Evolutionary conservation across 30 jellyfish, hydroid and myxozoan species (phyloP), one percentile per base, ranked within the genome.

Genomic region (Catostylus mosaicus): DNA sequence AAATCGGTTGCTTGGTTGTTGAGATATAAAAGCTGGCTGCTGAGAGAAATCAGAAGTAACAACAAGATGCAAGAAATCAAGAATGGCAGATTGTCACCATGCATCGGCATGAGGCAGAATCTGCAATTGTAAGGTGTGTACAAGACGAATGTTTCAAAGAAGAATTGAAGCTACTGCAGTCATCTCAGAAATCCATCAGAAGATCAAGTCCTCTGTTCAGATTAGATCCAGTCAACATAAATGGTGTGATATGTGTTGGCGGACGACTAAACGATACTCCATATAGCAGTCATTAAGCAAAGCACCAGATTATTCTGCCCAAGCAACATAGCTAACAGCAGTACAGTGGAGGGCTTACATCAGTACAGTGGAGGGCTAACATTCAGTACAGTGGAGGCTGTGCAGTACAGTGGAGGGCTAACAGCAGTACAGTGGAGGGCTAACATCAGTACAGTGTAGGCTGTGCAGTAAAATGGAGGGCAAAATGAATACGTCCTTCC

Each of bases 271-370:
- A 68, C n/a, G n/a, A n/a, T n/a, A n/a, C n/a, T n/a, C 19, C 69
- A 34, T 35, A 14, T 40, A 24, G 76, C 86, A 35, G 32, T 12
- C 62, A 75, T 75, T 61, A 50, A 29, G 62, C 73, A 30, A 61
- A 38, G 26, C 78, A 45, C 40, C 89, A 67, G 18, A 27, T 37
- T 26, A 66, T 80, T 2, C 75, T 80, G 32, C 90, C 90, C 30
- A 64, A 65, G 29, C 67, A 31, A 14, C 82, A 67, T 40, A n/a
- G n/a, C n/a, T n/a, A n/a, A n/a, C n/a, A n/a, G n/a, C n/a, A n/a
- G n/a, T n/a, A n/a, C n/a, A n/a, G n/a, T n/a, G n/a, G n/a, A n/a
- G n/a, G n/a, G n/a, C n/a, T n/a, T n/a, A n/a, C n/a, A n/a, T n/a
- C n/a, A n/a, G n/a, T 63, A 80, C 35, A 75, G 64, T 19, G 30